Conservation (phyloP, 2,888 invertebrate species). For the Eurytoma californica region DNA sequence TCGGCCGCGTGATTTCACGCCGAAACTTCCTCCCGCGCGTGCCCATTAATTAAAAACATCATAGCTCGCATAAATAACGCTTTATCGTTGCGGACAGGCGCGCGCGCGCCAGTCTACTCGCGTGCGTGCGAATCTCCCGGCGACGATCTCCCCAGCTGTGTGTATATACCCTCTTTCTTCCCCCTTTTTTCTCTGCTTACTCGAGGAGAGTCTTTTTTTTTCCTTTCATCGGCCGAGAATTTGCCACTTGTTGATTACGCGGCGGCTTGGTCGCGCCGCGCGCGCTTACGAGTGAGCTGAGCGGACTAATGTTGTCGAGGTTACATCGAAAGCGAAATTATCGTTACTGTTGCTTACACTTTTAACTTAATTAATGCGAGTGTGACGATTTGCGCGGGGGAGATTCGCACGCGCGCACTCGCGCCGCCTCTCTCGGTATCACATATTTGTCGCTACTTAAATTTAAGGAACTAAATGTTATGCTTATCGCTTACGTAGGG, state of each 20-base stretch:
- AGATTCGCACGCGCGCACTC: conserved; percentile 58
- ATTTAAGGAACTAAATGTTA: conserved; percentile 50
- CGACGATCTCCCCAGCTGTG: conserved; percentile 17
- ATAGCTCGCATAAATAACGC: conserved; percentile 48
- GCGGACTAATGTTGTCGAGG: too few species aligned
- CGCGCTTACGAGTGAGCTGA: too few species aligned
- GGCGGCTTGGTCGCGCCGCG: not conserved
- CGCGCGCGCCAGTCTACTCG: not conserved
- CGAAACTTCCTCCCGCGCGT: conserved; percentile 5
- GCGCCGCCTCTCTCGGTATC: conserved; percentile 44
- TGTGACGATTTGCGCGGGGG: not conserved
- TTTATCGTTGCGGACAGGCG: conserved; percentile 16
- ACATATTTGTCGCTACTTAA: conserved; percentile 56
- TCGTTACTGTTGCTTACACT: conserved; percentile 1
- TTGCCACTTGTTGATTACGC: conserved; percentile 44
- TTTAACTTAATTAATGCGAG: not conserved
- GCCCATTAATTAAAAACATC: conserved; percentile 44
- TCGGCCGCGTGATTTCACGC: conserved; percentile 6
- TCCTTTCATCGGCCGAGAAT: conserved; percentile 13
- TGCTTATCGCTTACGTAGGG: conserved; percentile 23
- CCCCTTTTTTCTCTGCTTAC: not conserved
- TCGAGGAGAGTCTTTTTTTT: conserved; percentile 20
- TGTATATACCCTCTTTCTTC: not conserved
- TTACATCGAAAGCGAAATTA: not conserved
- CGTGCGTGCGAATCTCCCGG: conserved; percentile 51